phyloP scores from a whole-genome alignment of 2,113 vertebrate genomes.

The Castor canadensis region DNA sequence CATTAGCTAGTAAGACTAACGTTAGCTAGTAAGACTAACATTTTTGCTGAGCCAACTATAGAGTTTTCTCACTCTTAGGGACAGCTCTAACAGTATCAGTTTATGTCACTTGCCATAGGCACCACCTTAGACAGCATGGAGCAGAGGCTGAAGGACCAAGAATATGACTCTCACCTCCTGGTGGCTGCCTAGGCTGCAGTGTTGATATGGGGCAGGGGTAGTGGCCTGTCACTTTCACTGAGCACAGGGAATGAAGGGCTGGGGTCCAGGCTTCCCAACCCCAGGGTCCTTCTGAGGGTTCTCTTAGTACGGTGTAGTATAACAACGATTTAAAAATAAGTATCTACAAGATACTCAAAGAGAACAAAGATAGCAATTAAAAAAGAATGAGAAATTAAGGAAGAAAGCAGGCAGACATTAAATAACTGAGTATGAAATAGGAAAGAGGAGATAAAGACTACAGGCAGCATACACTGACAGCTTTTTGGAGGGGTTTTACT shows the following conservation, averaged over 20 bases:
- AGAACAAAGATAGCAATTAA: not conserved
- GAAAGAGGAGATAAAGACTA: not conserved
- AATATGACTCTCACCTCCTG: not conserved
- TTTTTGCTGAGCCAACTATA: not conserved
- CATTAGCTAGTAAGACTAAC: not conserved
- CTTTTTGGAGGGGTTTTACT: not conserved
- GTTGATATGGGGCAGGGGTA: not conserved
- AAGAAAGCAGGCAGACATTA: not conserved
- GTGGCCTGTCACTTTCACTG: not conserved
- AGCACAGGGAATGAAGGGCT: not conserved
- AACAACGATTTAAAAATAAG: slow-evolving; percentile 16
- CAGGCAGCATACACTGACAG: not conserved
- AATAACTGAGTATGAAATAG: not conserved
- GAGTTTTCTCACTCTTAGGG: not conserved
- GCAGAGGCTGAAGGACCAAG: not conserved
- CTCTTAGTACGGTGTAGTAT: not conserved
- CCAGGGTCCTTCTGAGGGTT: not conserved
- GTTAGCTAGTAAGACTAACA: no score
- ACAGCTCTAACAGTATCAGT: not conserved
- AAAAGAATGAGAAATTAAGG: not conserved
- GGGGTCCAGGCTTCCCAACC: not conserved
- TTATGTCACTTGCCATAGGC: not conserved
- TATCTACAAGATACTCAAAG: not conserved
- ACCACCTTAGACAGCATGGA: not conserved
- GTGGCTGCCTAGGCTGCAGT: not conserved